phyloP scores from a whole-genome alignment of 2,797 vertebrate species.

The Pangasius djambal region DNA sequence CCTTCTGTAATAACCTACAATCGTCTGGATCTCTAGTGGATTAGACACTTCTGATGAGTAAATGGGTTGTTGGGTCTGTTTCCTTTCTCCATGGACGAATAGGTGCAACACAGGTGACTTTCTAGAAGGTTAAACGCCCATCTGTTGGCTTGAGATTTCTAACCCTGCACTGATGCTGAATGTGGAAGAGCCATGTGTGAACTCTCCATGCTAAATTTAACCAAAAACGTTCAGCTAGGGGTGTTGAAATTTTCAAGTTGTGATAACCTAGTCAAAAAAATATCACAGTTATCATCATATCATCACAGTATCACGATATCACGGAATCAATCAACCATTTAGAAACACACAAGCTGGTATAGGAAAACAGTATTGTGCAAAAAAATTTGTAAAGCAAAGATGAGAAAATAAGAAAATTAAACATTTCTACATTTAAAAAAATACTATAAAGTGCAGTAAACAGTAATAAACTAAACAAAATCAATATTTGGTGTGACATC shows the following conservation, averaged over 20 bases:
- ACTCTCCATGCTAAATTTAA: conserved; percentile 1
- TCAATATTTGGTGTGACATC: not conserved
- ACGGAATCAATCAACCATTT: not conserved
- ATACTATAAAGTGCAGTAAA: not conserved
- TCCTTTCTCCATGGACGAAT: not conserved
- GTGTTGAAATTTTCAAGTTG: not conserved
- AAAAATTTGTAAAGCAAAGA: not conserved
- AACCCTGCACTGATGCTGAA: not conserved
- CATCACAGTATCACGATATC: not conserved
- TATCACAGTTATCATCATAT: not conserved
- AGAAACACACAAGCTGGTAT: not conserved
- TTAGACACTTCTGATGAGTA: not conserved
- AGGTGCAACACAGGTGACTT: not conserved
- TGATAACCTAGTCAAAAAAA: not conserved
- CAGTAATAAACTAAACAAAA: not conserved
- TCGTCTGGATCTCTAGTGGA: not conserved
- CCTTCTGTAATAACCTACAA: not conserved
- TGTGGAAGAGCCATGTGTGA: not conserved
- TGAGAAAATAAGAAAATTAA: not conserved
- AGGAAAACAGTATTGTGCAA: not conserved
- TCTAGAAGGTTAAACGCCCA: conserved; percentile 27
- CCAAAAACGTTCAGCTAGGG: not conserved
- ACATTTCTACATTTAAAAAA: not conserved
- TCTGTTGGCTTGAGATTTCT: conserved; percentile 17
- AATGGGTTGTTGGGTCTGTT: conserved; percentile 3